Conservation (phyloP, 2,113 vertebrate genomes). For the Lycocorax pyrrhopterus region DNA sequence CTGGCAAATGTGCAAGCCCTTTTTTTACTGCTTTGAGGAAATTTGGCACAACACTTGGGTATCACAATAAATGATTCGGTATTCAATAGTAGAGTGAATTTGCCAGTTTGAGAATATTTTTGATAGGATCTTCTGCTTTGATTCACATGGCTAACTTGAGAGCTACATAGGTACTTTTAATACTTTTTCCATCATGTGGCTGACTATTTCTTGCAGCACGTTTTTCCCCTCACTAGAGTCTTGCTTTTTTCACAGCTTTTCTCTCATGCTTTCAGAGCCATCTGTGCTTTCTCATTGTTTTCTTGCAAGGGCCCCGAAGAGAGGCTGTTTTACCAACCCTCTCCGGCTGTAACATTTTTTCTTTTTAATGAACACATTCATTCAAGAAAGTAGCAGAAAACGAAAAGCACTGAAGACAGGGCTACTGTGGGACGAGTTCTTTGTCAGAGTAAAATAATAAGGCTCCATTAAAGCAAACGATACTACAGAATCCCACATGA, state of each 20-base stretch:
- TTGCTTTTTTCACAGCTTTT: slow-evolving; percentile 55
- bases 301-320: background rate
- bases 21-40: background rate
- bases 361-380: slow-evolving; percentile 45
- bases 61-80: background rate
- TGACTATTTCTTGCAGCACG: background rate
- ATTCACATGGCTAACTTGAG: background rate
- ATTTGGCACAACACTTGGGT: background rate
- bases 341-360: slow-evolving; percentile 4
- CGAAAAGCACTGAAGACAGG: background rate
- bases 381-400: slow-evolving; percentile 47
- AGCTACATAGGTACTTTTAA: background rate
- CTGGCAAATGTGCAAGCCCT: background rate
- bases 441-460: slow-evolving; percentile 19
- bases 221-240: background rate
- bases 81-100: background rate
- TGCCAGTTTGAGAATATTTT: background rate
- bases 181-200: background rate
- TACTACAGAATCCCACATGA: background rate
- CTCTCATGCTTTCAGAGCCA: slow-evolving; percentile 41
- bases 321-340: slow-evolving; percentile 38
- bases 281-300: slow-evolving; percentile 57
- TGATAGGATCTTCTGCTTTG: background rate
- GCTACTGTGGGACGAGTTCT: background rate
- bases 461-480: background rate